Conservation (phyloP, 2,888 invertebrate species). For the Sarcophaga subvicina region DNA sequence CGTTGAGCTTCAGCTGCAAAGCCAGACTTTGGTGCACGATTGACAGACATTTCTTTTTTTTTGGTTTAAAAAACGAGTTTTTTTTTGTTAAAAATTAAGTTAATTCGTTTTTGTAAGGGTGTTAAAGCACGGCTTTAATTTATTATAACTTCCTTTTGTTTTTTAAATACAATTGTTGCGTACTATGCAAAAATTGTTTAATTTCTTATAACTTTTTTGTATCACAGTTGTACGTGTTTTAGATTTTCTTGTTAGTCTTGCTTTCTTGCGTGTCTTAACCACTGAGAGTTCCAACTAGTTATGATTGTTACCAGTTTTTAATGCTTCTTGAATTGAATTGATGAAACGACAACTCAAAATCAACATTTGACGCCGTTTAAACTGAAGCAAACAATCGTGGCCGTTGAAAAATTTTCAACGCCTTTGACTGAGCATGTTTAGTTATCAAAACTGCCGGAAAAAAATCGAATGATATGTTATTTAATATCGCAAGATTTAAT, state of each 20-base stretch:
- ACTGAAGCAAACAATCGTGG: too few relatives aligned
- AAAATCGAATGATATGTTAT: too few relatives aligned
- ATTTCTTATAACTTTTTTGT: conserved; percentile 40
- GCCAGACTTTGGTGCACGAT: conserved; percentile 85
- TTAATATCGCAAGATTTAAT: too few relatives aligned
- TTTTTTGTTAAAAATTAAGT: conserved; percentile 41
- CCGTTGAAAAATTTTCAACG: too few relatives aligned
- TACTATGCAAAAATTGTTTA: conserved; percentile 62
- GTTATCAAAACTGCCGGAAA: too few relatives aligned
- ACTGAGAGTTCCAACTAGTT: conserved; percentile 63
- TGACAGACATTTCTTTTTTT: conserved; percentile 78
- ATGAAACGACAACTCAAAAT: background rate
- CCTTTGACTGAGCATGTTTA: too few relatives aligned
- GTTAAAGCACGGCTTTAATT: conserved; percentile 46
- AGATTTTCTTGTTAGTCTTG: conserved; percentile 5
- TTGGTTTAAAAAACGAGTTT: conserved; percentile 77
- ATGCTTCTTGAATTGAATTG: conserved; percentile 16
- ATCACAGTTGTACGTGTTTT: conserved; percentile 65
- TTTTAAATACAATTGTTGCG: conserved; percentile 50
- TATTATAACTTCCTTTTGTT: conserved; percentile 31
- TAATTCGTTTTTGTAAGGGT: conserved; percentile 32
- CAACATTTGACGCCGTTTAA: background rate
- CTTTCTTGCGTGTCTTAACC: conserved; percentile 54
- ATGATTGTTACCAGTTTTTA: conserved; percentile 64
- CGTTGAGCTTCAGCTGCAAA: conserved; percentile 97